phyloP scores from a whole-genome alignment of 2,888 invertebrate genomes.

The Parthenolecanium corni region DNA sequence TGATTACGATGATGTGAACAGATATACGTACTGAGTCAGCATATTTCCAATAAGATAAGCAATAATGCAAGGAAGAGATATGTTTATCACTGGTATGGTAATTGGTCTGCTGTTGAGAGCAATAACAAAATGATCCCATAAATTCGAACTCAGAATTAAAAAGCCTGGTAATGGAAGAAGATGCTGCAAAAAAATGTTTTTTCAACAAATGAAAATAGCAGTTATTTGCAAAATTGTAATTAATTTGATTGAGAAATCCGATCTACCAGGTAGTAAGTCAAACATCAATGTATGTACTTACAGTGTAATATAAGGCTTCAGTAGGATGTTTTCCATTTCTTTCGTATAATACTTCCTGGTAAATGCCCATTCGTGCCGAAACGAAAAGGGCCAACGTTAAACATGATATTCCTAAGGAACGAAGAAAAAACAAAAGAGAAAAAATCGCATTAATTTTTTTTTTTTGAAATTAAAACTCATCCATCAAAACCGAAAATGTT shows the following conservation, averaged over 20 bases:
- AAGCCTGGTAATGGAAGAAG: slow-evolving; percentile 82
- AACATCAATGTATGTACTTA: slow-evolving; percentile 38
- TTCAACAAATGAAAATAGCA: not conserved
- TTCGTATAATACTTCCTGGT: slow-evolving; percentile 75
- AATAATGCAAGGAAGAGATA: slow-evolving; percentile 61
- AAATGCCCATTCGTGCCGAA: slow-evolving; percentile 90
- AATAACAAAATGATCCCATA: slow-evolving; percentile 61
- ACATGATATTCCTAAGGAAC: slow-evolving; percentile 52
- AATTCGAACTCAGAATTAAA: slow-evolving; percentile 61
- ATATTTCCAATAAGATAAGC: slow-evolving; percentile 69
- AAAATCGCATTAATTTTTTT: not conserved
- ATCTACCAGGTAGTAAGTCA: not conserved
- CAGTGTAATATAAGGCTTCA: slow-evolving; percentile 75
- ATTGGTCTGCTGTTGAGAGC: slow-evolving; percentile 54
- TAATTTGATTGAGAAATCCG: not conserved
- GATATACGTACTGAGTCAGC: slow-evolving; percentile 59
- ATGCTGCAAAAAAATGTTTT: slow-evolving; percentile 48
- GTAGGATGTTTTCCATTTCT: slow-evolving; percentile 82
- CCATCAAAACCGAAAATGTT: slow-evolving; percentile 5
- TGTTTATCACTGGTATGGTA: slow-evolving; percentile 47
- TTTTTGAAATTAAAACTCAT: too few species aligned
- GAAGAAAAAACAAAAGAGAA: not conserved
- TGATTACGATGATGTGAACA: not conserved
- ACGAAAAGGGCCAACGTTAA: slow-evolving; percentile 78
- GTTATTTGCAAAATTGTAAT: not conserved